Percentiles rank a stretch among this genome's conserved stretches.
phyloP scores from a whole-genome alignment of 2,797 vertebrate species.

The Xiphophorus birchmanni region DNA sequence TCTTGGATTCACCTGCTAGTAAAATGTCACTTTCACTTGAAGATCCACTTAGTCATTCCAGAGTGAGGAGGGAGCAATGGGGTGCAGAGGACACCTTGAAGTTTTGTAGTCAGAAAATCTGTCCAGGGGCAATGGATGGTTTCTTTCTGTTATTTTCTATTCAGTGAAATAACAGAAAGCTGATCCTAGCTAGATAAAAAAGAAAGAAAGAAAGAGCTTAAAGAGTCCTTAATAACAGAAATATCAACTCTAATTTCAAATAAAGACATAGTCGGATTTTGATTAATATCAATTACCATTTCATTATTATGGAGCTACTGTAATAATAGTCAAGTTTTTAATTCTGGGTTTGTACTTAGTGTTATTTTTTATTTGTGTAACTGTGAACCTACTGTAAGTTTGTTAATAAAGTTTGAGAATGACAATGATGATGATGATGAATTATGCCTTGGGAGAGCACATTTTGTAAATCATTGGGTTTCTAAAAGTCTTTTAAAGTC shows the following conservation, averaged over 20 bases:
- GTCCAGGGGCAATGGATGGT: slow-evolving; percentile 23
- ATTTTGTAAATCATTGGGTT: not conserved
- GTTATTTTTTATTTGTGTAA: not conserved
- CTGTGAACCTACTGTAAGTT: not conserved
- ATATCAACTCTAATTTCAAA: not conserved
- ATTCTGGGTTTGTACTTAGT: not conserved
- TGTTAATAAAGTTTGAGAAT: not conserved
- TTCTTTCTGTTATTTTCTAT: slow-evolving; percentile 31
- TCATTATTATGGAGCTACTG: not conserved
- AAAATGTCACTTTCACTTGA: slow-evolving; percentile 63
- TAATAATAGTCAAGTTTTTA: not conserved
- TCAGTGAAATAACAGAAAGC: slow-evolving; percentile 14
- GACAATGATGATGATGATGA: not conserved
- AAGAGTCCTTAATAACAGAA: not conserved
- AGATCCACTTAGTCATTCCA: slow-evolving; percentile 53
- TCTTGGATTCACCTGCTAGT: slow-evolving; percentile 49
- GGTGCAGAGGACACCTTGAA: slow-evolving; percentile 73
- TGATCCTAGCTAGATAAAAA: slow-evolving; percentile 5
- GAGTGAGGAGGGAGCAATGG: slow-evolving; percentile 61
- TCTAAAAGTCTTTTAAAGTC: not conserved
- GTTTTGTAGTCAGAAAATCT: slow-evolving; percentile 47
- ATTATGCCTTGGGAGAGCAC: not conserved
- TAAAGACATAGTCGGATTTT: not conserved
- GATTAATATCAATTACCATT: not conserved
- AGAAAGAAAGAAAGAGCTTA: not conserved